Evolutionary conservation across 2,888 invertebrate species (phyloP), one percentile per base, ranked within the genome.

Genomic region (Macaria liturata): DNA sequence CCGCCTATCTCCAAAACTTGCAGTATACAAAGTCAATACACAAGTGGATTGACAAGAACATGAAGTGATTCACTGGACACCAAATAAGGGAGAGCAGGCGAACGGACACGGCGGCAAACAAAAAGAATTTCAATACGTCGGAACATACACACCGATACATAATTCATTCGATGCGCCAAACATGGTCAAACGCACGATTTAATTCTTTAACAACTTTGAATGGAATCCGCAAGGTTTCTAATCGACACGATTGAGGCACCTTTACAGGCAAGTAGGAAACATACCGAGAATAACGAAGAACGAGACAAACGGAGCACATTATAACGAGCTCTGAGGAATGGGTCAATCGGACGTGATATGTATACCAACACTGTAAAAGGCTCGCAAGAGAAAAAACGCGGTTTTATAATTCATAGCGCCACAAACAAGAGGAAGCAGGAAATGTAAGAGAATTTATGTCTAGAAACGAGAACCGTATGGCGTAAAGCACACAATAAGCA

Each of bases 251-350:
- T 75, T 73, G 52, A 64, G 64, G 72, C 69, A 67, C 81, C 75
- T 71, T 81, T 78, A 76, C 72, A 71, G 80, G 75, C 68, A 77
- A 70, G 64, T 74, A 84, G 86, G 85, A 86, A 86, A 80, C 71
- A 72, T 72, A 67, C 69, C 67, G 72, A 71, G 71, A 76, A 80
- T 70, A 68, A 69, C 72, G 69, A 75, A 73, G 69, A 57, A 47
- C 51, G 49, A 65, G 59, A 59, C 46, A 46, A 64, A 56, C 32
- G 43, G 45, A 42, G n/a, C 55, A 42, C 54, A 61, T 40, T 7
- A 56, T 58, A 54, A 58, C 47, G 6, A 58, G 51, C 43, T 57
- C 53, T 59, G 59, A 61, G 50, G 57, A 61, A 61, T 57, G 57
- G 51, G 44, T 49, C 44, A 42, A 20, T 7, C 5, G 57, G 45